Evolutionary conservation across 2,113 vertebrate species (phyloP), one percentile per base, ranked within the genome.

Genomic region (rabbit (Oryctolagus cuniculus)): DNA sequence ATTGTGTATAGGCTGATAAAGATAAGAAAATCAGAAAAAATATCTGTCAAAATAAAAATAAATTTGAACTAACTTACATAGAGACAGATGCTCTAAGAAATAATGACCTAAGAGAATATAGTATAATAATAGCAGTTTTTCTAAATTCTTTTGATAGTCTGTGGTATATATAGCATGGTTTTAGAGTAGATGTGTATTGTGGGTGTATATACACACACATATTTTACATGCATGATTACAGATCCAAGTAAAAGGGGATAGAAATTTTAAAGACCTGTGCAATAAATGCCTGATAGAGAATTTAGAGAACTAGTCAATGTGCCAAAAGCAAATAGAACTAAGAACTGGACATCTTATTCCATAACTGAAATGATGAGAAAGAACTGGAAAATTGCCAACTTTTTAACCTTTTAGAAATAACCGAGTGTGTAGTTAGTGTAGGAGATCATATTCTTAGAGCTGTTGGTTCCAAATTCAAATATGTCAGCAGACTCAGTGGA

Each of bases 321-420:
- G 4, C 66, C 36, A 72, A 55, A 67, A 91, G 61, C 64, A 73
- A 58, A 58, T 61, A 91, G 69, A 88, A 53, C 21, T 55, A 83
- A 72, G 61, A 90, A 53, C 63, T 86, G 31, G 36, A 85, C 58
- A 74, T 53, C 89, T 3, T 91, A 87, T 94, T 81, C 55, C 31
- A n/a, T 94, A 66, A 87, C 29, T 95, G 81, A 92, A 96, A 83
- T 94, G 55, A 90, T 74, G 58, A 80, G 61, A 89, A 86, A 93
- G 61, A 94, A 89, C 38, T 81, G n/a, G 67, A 89, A 83, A 78
- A 70, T 51, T 66, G 64, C 67, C 89, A 94, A 15, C 49, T 66
- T 91, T 95, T 86, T 95, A 84, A 94, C 84, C 79, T 97, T 93
- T 93, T 87, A 78, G 84, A 94, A 93, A 91, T 91, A 95, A 64